These are phyloP conservation scores for Apogon talboti DNA, from an alignment of 2,797 vertebrate genomes.

Conservation along the genomic window DNA sequence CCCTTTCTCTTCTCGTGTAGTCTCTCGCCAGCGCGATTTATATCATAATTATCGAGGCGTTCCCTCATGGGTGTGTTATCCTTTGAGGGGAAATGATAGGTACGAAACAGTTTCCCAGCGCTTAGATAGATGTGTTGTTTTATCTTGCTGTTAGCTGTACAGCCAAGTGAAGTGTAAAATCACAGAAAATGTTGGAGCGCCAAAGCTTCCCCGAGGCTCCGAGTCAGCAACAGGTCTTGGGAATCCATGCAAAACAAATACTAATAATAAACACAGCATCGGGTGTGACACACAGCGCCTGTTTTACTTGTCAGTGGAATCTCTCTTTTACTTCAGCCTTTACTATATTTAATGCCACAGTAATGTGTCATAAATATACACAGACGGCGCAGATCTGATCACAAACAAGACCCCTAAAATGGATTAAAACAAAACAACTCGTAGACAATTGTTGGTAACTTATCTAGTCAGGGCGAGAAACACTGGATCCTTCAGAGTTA, in stretches of 20 bases:
- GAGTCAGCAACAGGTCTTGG: conserved; percentile 62
- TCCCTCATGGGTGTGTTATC: conserved; percentile 54
- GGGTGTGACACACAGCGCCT: conserved; percentile 21
- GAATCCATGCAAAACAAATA: conserved; percentile 64
- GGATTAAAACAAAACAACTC: neutral
- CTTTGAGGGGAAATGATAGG: conserved; percentile 59
- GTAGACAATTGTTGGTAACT: conserved; percentile 14
- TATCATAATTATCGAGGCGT: conserved; percentile 64
- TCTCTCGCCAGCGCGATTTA: conserved; percentile 45
- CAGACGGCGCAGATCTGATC: conserved; percentile 11
- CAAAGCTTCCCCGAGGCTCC: conserved; percentile 37
- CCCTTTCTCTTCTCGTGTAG: conserved; percentile 23
- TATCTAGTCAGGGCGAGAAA: neutral
- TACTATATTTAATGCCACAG: conserved; percentile 44
- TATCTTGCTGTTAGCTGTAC: conserved; percentile 63
- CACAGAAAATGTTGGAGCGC: conserved; percentile 41
- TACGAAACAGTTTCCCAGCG: conserved; percentile 52
- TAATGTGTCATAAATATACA: conserved; percentile 50
- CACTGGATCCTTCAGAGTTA: conserved; percentile 10
- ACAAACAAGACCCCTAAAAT: conserved; percentile 11
- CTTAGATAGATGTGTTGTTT: conserved; percentile 64
- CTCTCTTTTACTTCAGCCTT: conserved; percentile 13
- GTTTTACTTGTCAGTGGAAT: conserved; percentile 35
- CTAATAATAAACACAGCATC: conserved; percentile 56
- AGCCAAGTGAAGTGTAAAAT: conserved; percentile 72